Evolutionary conservation across 1,140 invertebrate genomes (phyloP).

Genomic region (Paralvinella palmiformis): DNA sequence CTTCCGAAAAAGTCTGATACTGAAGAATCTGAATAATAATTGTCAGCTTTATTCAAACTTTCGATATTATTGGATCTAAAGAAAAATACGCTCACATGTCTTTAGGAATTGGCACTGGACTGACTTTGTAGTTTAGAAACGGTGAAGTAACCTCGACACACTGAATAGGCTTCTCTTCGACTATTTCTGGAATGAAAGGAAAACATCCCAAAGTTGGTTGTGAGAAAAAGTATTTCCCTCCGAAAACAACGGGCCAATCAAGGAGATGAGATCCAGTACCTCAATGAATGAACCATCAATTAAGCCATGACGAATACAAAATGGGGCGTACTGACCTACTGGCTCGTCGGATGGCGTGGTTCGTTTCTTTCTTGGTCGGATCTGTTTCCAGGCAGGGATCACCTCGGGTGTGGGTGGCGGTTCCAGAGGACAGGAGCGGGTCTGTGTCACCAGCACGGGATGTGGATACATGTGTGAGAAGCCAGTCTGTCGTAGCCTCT

Average conservation of each 20-base stretch:
- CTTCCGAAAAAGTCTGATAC: no score
- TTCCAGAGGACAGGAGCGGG: conserved; percentile 43
- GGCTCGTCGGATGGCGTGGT: conserved; percentile 44
- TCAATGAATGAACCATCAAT: no score
- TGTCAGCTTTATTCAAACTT: no score
- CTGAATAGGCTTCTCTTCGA: conserved; percentile 41
- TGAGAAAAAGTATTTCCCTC: no score
- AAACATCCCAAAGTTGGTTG: not conserved
- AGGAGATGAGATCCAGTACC: no score
- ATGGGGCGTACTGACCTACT: conserved; percentile 30
- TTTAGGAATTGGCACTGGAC: conserved; percentile 42
- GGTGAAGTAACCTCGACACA: conserved; percentile 46
- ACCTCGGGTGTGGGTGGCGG: conserved; percentile 42
- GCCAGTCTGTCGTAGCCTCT: conserved; percentile 43
- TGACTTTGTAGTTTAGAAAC: conserved; percentile 48
- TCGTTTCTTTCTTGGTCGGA: conserved; percentile 46
- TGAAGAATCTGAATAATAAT: no score
- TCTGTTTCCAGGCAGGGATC: conserved; percentile 49
- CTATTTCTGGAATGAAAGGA: conserved; percentile 26
- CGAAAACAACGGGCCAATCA: no score
- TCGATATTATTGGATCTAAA: no score
- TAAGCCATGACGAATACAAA: no score
- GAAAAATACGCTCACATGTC: no score
- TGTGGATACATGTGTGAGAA: conserved; percentile 45
- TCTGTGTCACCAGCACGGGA: conserved; percentile 46